These are phyloP conservation scores for Typhlichthys subterraneus DNA, from an alignment of 2,797 vertebrate genomes.

Conservation along the genomic window DNA sequence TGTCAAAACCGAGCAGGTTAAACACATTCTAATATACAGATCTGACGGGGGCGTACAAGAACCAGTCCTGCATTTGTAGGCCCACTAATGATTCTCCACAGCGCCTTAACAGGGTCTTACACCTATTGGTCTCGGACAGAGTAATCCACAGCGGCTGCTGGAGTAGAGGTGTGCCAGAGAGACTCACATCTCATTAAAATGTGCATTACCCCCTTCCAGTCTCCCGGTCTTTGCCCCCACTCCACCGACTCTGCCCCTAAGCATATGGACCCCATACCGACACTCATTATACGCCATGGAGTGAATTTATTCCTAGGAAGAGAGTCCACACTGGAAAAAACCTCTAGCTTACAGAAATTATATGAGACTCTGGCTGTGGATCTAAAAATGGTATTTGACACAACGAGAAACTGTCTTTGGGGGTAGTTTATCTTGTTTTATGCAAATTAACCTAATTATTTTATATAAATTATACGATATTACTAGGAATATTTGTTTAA, in stretches of 20 bases:
- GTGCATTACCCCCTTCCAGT: conserved; percentile 64
- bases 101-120: conserved; percentile 43
- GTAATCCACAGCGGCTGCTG: conserved; percentile 55
- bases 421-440: too few relatives aligned
- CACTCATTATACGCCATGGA: conserved; percentile 75
- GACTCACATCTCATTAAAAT: conserved; percentile 76
- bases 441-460: too few relatives aligned
- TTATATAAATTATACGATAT: too few relatives aligned
- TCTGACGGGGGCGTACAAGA: conserved; percentile 15
- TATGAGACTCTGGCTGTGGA: neutral
- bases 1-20: conserved; percentile 33
- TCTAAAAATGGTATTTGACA: too few relatives aligned
- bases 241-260: conserved; percentile 59
- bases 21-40: neutral
- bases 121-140: conserved; percentile 51
- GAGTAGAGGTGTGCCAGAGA: conserved; percentile 64
- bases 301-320: conserved; percentile 66
- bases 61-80: conserved; percentile 31
- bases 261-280: conserved; percentile 80
- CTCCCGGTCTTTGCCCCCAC: conserved; percentile 38
- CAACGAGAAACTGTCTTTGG: too few relatives aligned
- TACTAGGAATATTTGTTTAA: too few relatives aligned
- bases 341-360: neutral
- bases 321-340: conserved; percentile 27
- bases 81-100: conserved; percentile 30